Percentiles rank a stretch among this genome's conserved stretches.
phyloP scores from a whole-genome alignment of 2,888 invertebrate species.

The Orthosia gracilis region DNA sequence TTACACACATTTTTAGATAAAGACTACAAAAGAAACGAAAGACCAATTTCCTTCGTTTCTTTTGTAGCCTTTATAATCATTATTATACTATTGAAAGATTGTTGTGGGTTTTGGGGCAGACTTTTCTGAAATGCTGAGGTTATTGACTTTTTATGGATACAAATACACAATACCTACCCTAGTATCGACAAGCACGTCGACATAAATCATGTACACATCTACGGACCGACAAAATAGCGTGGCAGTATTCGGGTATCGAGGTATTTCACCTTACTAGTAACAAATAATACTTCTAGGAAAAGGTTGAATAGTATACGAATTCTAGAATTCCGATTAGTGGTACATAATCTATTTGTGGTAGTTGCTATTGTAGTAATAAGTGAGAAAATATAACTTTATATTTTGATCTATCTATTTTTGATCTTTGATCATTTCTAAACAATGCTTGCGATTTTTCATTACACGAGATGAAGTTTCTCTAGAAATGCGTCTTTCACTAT shows the following conservation, averaged over 20 bases:
- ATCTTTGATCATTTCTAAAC: too few species aligned
- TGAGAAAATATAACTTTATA: too few species aligned
- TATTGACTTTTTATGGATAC: conserved; percentile 22
- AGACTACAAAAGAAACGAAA: too few species aligned
- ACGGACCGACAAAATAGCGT: conserved; percentile 20
- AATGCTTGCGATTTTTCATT: too few species aligned
- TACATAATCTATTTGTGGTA: too few species aligned
- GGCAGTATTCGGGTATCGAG: background rate
- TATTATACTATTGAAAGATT: conserved; percentile 7
- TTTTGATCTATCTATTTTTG: too few species aligned
- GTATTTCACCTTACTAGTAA: conserved; percentile 27
- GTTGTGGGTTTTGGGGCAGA: conserved; percentile 5
- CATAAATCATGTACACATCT: conserved; percentile 42
- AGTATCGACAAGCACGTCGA: background rate
- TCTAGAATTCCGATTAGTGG: too few species aligned
- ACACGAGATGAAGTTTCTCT: background rate
- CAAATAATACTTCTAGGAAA: background rate
- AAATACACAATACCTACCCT: conserved; percentile 16
- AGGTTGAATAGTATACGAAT: background rate
- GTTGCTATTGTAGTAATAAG: too few species aligned
- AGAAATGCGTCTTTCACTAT: background rate
- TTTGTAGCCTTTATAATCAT: conserved; percentile 4
- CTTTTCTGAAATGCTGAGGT: conserved; percentile 10
- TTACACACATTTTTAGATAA: too few species aligned
- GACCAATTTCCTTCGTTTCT: background rate